phyloP scores from a whole-genome alignment of 2,888 invertebrate genomes.

The Protonemura montana region DNA sequence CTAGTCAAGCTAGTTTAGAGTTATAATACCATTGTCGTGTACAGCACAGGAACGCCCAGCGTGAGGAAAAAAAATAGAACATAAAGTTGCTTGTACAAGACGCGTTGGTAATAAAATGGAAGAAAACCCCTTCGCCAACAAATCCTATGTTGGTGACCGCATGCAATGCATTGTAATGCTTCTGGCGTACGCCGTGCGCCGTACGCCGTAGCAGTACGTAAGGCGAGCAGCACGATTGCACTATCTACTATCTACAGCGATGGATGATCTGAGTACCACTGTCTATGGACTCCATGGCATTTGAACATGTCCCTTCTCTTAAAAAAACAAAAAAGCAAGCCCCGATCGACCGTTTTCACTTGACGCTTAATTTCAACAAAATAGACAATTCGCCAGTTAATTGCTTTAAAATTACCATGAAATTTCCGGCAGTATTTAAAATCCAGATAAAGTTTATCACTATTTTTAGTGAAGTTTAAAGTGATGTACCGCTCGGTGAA shows the following conservation, averaged over 20 bases:
- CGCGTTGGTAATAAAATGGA: too few relatives aligned
- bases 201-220: too few relatives aligned
- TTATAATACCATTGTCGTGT: too few relatives aligned
- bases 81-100: too few relatives aligned
- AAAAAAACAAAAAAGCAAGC: background rate
- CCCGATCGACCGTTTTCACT: background rate
- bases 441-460: background rate
- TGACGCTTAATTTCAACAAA: background rate
- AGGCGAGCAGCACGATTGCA: too few relatives aligned
- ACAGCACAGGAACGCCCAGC: too few relatives aligned
- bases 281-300: background rate
- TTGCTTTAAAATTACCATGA: background rate
- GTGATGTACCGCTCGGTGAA: background rate
- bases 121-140: background rate
- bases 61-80: too few relatives aligned
- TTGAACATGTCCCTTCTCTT: background rate
- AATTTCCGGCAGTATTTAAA: background rate
- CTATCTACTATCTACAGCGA: too few relatives aligned
- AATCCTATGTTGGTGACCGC: slow-evolving; percentile 1
- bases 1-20: too few relatives aligned
- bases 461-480: background rate
- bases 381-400: background rate
- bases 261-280: too few relatives aligned
- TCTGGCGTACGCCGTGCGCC: too few relatives aligned
- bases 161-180: slow-evolving; percentile 21